Percentiles rank a stretch among this genome's conserved stretches.
These are phyloP conservation scores for Carabus problematicus DNA, from an alignment of 2,888 invertebrate genomes.

Conservation along the genomic window DNA sequence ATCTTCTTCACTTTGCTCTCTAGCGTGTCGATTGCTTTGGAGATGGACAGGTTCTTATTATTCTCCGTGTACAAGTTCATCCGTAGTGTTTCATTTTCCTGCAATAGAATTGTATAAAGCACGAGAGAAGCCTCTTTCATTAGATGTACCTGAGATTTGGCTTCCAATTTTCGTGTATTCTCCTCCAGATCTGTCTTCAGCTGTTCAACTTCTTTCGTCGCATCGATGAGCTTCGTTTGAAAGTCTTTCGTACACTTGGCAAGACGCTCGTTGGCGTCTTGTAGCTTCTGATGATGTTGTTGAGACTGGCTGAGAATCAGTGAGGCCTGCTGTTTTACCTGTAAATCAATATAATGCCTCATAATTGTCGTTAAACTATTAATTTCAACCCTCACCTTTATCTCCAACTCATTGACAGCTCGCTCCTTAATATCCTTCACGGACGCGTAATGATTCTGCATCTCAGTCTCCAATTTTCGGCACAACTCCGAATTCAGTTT, in stretches of 20 bases:
- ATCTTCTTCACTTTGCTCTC: slow-evolving; percentile 23
- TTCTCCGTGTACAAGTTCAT: slow-evolving; percentile 9
- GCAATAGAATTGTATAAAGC: slow-evolving; percentile 6
- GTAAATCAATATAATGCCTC: no score
- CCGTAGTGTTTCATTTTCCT: slow-evolving; percentile 11
- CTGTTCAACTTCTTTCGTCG: slow-evolving; percentile 11
- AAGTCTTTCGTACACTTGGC: slow-evolving; percentile 5
- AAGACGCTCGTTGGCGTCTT: slow-evolving; percentile 18
- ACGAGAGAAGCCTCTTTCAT: not conserved
- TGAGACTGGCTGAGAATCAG: slow-evolving; percentile 11
- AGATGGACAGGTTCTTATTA: slow-evolving; percentile 20
- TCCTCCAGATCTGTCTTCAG: slow-evolving; percentile 14
- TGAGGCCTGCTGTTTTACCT: slow-evolving; percentile 16
- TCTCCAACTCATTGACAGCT: slow-evolving; percentile 9
- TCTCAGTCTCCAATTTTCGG: slow-evolving; percentile 25
- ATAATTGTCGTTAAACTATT: not conserved
- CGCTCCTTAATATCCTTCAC: slow-evolving; percentile 11
- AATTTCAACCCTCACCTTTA: not conserved
- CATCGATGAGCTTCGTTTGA: slow-evolving; percentile 10
- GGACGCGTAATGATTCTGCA: slow-evolving; percentile 11
- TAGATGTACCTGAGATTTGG: not conserved
- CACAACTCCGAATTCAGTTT: slow-evolving; percentile 21
- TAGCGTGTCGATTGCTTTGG: slow-evolving; percentile 13
- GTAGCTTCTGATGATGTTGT: slow-evolving; percentile 16
- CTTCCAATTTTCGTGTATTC: not conserved